Evolutionary conservation across 2,797 vertebrate species (phyloP).

Genomic region (Cygnus olor): DNA sequence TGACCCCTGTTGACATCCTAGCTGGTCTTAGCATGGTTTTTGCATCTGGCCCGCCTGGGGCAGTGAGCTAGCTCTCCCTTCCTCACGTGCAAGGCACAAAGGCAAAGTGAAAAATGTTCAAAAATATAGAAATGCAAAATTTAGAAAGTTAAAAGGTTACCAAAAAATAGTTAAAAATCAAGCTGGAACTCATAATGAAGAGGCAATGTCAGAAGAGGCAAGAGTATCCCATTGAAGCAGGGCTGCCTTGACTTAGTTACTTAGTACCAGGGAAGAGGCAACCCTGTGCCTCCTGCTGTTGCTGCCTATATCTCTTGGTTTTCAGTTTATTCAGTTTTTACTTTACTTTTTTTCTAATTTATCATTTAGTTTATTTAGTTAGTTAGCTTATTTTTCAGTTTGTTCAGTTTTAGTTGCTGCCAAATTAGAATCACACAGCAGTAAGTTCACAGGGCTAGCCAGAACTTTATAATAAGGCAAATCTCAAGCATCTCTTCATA

Average conservation of each 20-base stretch:
- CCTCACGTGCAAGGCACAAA: neutral
- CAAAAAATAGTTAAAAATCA: neutral
- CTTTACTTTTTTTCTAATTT: no score
- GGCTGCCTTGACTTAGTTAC: neutral
- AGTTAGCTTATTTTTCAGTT: neutral
- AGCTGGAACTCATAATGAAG: neutral
- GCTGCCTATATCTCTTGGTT: neutral
- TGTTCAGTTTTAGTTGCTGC: neutral
- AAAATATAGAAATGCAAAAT: neutral
- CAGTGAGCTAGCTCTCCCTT: neutral
- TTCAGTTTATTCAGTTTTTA: neutral
- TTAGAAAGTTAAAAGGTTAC: neutral
- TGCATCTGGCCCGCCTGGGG: neutral
- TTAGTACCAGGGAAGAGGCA: neutral
- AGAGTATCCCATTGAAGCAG: neutral
- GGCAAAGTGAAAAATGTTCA: neutral
- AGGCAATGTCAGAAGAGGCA: neutral
- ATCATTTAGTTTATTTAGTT: no score
- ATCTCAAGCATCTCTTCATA: slow-evolving; percentile 47
- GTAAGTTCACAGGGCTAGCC: neutral
- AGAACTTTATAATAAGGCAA: slow-evolving; percentile 23
- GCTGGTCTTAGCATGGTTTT: neutral
- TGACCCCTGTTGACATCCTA: neutral
- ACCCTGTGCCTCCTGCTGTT: neutral
- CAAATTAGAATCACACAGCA: neutral